Evolutionary conservation across 2,888 invertebrate genomes (phyloP).

Genomic region (Pediacus dermestoides): DNA sequence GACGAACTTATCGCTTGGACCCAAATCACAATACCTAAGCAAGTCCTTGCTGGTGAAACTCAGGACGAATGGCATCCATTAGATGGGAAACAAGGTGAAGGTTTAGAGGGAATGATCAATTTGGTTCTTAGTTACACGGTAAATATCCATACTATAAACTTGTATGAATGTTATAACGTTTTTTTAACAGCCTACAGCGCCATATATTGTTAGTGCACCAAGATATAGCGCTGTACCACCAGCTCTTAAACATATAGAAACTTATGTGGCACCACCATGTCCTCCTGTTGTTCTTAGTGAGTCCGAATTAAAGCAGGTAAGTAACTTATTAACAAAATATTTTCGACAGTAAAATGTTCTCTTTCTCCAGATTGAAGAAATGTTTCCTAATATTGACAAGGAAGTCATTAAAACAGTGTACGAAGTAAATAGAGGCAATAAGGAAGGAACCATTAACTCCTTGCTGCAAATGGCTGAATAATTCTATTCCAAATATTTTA

Average conservation of each 20-base stretch:
- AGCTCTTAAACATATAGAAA: slow-evolving; percentile 35
- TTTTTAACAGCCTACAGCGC: too few relatives aligned
- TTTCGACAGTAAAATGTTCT: slow-evolving; percentile 10
- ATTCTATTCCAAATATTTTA: too few relatives aligned
- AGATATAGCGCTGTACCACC: slow-evolving; percentile 14
- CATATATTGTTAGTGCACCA: too few relatives aligned
- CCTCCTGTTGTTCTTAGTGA: slow-evolving; percentile 52
- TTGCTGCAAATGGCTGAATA: slow-evolving; percentile 83
- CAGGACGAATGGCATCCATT: slow-evolving; percentile 94
- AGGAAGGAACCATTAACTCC: slow-evolving; percentile 86
- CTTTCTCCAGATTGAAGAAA: slow-evolving; percentile 75
- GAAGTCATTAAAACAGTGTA: slow-evolving; percentile 89
- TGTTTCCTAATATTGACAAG: slow-evolving; percentile 94
- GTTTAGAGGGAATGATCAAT: slow-evolving; percentile 89
- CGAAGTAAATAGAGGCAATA: slow-evolving; percentile 85
- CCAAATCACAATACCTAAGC: slow-evolving; percentile 80
- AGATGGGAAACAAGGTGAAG: slow-evolving; percentile 92
- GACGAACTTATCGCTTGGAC: slow-evolving; percentile 96
- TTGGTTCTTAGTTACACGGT: slow-evolving; percentile 79
- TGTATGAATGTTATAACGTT: too few relatives aligned
- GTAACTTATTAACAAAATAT: not conserved
- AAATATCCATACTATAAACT: too few relatives aligned
- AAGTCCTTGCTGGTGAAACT: slow-evolving; percentile 82
- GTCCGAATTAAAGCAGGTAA: slow-evolving; percentile 63
- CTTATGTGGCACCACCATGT: slow-evolving; percentile 16